Conservation (phyloP, 2,888 invertebrate genomes). For the Amitus sp. region DNA sequence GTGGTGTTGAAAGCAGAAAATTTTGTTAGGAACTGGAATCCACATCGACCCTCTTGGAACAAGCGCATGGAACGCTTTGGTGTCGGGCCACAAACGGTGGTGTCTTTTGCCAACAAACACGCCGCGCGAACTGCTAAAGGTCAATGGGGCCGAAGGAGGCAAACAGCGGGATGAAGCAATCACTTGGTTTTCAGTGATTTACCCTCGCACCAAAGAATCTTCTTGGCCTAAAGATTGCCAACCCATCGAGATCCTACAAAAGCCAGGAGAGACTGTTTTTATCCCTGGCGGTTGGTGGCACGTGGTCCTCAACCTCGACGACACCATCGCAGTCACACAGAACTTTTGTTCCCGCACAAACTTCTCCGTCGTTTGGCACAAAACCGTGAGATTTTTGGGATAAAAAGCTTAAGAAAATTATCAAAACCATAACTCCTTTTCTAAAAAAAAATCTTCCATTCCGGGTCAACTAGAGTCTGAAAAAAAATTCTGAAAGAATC, state of each 20-base stretch:
- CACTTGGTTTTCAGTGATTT: constrained; percentile 96
- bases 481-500: no score
- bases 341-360: constrained; percentile 97
- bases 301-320: constrained; percentile 96
- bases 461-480: no score
- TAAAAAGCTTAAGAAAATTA: no score
- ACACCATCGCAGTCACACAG: constrained; percentile 97
- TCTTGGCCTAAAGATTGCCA: constrained; percentile 92
- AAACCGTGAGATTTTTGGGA: constrained; percentile 82
- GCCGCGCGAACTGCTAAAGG: constrained; percentile 95
- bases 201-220: constrained; percentile 89
- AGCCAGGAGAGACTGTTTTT: constrained; percentile 97
- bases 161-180: constrained; percentile 98
- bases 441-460: no score
- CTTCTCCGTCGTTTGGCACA: constrained; percentile 98
- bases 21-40: constrained; percentile 80
- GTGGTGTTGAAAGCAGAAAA: no score
- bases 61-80: constrained; percentile 98
- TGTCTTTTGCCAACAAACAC: constrained; percentile 98
- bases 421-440: no score
- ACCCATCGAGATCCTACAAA: constrained; percentile 95
- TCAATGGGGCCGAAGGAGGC: constrained; percentile 90
- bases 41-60: constrained; percentile 99
- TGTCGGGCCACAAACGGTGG: constrained; percentile 97
- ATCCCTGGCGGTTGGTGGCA: constrained; percentile 99